Percentiles rank a stretch among this genome's conserved stretches.
Evolutionary conservation across 1,140 invertebrate genomes (phyloP).

Genomic region (Nilaparvata lugens): DNA sequence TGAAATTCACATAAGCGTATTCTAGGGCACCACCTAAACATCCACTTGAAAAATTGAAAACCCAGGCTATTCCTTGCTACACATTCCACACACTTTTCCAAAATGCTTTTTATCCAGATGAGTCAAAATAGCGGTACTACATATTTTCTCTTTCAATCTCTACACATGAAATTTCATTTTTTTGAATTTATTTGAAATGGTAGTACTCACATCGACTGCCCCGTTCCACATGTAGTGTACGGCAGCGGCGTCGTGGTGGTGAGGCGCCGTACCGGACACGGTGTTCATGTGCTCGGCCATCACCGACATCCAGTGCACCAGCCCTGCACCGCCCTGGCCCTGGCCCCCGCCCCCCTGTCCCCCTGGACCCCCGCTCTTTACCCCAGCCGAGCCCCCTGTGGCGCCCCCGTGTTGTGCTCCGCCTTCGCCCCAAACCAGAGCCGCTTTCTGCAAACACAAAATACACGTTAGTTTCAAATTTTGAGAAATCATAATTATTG

Average conservation of each 20-base stretch:
- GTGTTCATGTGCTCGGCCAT: constrained; percentile 54
- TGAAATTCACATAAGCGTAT: too few species aligned
- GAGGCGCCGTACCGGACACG: constrained; percentile 34
- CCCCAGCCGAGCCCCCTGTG: constrained; percentile 15
- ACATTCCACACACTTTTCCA: too few species aligned
- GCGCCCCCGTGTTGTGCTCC: constrained; percentile 17
- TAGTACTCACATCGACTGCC: constrained; percentile 43
- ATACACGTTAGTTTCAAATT: too few species aligned
- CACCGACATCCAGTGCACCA: constrained; percentile 57
- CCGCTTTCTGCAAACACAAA: constrained; percentile 24
- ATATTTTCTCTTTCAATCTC: too few species aligned
- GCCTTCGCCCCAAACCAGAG: constrained; percentile 15
- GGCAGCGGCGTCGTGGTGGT: constrained; percentile 33
- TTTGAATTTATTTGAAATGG: too few species aligned
- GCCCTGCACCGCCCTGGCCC: constrained; percentile 35
- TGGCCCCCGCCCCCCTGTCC: constrained; percentile 31
- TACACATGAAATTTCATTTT: too few species aligned
- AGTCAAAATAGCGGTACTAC: too few species aligned
- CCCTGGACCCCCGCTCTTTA: constrained; percentile 31
- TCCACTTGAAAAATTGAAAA: too few species aligned
- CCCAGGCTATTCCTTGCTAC: too few species aligned
- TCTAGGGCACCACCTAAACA: too few species aligned
- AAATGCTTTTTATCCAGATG: too few species aligned
- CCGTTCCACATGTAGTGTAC: constrained; percentile 51
- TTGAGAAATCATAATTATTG: too few species aligned